A percentile compares a stretch with the other conserved stretches of the same genome.
Conservation (phyloP, 2,797 vertebrate genomes). For the Bryconaethiops microstoma region DNA sequence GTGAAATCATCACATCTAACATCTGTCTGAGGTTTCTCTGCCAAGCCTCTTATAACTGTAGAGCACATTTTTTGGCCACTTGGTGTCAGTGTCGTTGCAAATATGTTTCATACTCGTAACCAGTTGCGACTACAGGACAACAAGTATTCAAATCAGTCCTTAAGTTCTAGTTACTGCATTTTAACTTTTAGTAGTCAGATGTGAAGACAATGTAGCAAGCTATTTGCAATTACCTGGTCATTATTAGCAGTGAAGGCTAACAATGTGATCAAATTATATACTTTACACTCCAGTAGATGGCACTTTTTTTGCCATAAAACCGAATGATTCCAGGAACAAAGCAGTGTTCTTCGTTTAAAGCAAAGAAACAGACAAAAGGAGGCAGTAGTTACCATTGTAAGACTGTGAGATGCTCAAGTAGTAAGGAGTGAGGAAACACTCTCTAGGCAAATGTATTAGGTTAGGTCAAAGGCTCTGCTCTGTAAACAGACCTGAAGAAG, state of each 20-base stretch:
- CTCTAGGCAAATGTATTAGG: slow-evolving; percentile 44
- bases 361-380: neutral
- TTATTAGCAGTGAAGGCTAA: neutral
- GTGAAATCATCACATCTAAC: no score
- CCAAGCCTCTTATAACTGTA: no score
- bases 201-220: no score
- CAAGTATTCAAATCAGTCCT: neutral
- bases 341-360: no score
- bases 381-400: neutral
- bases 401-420: neutral
- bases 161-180: neutral
- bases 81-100: slow-evolving; percentile 27
- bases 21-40: no score
- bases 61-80: neutral
- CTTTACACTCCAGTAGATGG: neutral
- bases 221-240: neutral
- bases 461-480: slow-evolving; percentile 54
- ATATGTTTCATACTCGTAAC: neutral
- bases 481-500: neutral
- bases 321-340: neutral
- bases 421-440: neutral
- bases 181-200: no score
- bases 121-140: no score
- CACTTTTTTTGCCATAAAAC: slow-evolving; percentile 4
- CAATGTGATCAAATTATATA: neutral